Base-by-base conservation (phyloP, 2,113 vertebrate species). In the Grallaria varia region DNA sequence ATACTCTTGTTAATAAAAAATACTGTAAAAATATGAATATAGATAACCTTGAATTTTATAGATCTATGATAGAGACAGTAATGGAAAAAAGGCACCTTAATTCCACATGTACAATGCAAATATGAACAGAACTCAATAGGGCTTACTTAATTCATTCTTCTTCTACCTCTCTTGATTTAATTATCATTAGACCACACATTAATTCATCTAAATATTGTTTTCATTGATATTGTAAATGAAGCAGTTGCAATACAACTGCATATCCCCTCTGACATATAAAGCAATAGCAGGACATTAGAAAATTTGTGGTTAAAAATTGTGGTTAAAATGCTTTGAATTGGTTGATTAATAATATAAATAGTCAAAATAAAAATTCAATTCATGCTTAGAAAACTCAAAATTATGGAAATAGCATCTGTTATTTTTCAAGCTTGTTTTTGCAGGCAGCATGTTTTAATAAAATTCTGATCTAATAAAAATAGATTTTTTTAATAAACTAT, bases 381-480 rank as follows among this genome's bases (percentile, higher is more conserved):
- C 4, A 60, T 76, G 55, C 31, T 93, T 79, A 94, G 40, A 22
- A 2, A 2, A 9, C 16, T 31, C 10, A 23, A 95, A 95, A 93
- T 92, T 63, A 78, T 58, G 27, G 30, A 92, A 94, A 92, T 31
- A 78, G 25, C 55, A 60, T 72, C 49, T 95, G 80, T 75, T 93
- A 62, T 96, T 95, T 87, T 90, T 19, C 30, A 79, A 83, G 85
- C 35, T 81, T 5, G 0, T 67, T 81, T 66, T 87, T 39, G 6
- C 64, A 91, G 30, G 30, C 15, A 76, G 17, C 47, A 60, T 56
- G 15, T 67, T 96, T 91, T 73, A 90, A 77, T 82, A 91, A 15
- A 27, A 77, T 89, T 45, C 15, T n/a, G 31, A 78, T 91, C 78
- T 89, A 88, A 91, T 83, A 87, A 92, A 95, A 94, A 86, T 62